These are phyloP conservation scores for Panthera uncia DNA, from an alignment of 2,113 vertebrate genomes.

Conservation along the genomic window DNA sequence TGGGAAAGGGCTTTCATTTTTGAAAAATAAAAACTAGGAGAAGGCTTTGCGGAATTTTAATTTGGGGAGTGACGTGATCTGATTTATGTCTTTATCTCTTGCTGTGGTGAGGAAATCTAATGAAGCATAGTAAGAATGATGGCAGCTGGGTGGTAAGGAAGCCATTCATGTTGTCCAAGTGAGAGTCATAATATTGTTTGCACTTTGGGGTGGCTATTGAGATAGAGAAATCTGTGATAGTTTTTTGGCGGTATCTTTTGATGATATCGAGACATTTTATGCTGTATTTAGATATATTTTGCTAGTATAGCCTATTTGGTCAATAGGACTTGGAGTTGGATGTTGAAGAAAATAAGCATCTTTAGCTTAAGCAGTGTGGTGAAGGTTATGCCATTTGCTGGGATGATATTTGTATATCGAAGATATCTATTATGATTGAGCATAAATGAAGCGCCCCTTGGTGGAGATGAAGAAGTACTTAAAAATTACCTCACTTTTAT, in stretches of 20 bases:
- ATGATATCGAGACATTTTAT: background rate
- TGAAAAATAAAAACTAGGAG: background rate
- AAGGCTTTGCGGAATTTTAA: background rate
- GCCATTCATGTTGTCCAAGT: background rate
- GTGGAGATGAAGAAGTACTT: background rate
- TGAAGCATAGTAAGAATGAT: background rate
- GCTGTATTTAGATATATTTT: background rate
- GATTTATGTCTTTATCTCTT: background rate
- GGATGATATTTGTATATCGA: background rate
- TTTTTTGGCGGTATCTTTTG: background rate
- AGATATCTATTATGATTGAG: background rate
- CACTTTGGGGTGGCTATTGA: background rate
- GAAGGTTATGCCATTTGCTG: background rate
- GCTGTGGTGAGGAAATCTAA: background rate
- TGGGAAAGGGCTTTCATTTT: background rate
- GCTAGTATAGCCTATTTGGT: background rate
- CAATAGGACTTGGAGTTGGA: background rate
- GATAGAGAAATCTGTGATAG: background rate
- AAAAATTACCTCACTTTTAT: conserved; percentile 16
- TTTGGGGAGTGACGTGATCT: background rate
- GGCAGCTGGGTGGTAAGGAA: background rate
- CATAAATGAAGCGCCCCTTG: background rate
- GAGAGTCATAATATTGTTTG: background rate
- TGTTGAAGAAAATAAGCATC: background rate
- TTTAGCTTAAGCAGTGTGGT: background rate